Percentiles rank a stretch among this genome's conserved stretches.
Evolutionary conservation across 1,140 invertebrate genomes (phyloP).

Genomic region (Aphidius ervi): DNA sequence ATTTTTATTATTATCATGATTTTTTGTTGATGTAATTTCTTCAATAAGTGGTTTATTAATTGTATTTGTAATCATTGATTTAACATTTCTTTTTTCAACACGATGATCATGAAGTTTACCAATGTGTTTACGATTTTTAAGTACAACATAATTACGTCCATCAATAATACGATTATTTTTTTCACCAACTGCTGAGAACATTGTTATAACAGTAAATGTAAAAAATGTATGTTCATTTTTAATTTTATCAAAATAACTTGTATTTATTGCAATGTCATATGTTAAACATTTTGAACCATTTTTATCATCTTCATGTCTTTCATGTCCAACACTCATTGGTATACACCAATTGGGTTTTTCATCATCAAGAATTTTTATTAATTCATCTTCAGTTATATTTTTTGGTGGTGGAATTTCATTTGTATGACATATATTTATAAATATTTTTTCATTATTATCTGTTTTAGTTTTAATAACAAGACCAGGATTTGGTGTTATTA

Average conservation of each 20-base stretch:
- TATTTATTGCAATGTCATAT: conserved; percentile 46
- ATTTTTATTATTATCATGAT: conserved; percentile 28
- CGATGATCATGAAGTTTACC: conserved; percentile 70
- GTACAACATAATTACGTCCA: conserved; percentile 51
- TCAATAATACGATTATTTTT: conserved; percentile 41
- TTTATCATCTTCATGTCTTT: conserved; percentile 75
- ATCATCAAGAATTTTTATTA: conserved; percentile 67
- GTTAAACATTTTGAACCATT: conserved; percentile 34
- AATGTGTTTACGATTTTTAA: conserved; percentile 63
- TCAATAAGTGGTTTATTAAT: conserved; percentile 53
- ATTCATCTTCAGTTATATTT: conserved; percentile 73
- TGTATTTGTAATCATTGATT: conserved; percentile 33
- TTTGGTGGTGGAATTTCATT: conserved; percentile 73
- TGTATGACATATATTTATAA: conserved; percentile 76
- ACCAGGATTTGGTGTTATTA: conserved; percentile 52
- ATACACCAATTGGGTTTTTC: conserved; percentile 72
- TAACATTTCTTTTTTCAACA: conserved; percentile 64
- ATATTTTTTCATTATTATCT: conserved; percentile 67
- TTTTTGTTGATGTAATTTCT: conserved; percentile 47
- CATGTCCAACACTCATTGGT: conserved; percentile 84
- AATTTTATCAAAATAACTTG: conserved; percentile 44
- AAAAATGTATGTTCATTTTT: conserved; percentile 36
- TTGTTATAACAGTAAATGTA: conserved; percentile 41
- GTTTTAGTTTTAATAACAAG: conserved; percentile 78
- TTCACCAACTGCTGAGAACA: conserved; percentile 37